Base-by-base conservation (phyloP, 2,113 vertebrate species). In the Probosciger aterrimus region DNA sequence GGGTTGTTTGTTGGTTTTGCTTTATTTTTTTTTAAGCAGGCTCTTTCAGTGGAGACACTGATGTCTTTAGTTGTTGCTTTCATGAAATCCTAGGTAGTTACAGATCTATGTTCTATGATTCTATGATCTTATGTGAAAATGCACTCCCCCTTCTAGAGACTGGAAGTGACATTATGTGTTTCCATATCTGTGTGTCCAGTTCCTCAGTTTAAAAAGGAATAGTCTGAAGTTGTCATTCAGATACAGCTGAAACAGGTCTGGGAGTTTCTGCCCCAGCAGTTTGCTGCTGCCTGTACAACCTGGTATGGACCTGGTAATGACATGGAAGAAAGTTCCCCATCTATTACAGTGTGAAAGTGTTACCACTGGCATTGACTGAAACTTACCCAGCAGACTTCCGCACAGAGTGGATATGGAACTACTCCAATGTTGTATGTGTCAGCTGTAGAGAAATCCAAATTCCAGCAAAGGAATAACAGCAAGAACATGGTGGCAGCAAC, bases 151-250 rank as follows among this genome's bases (percentile, higher is more conserved):
- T 90, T 52, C 28, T 28, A 86, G 81, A 93, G 60, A 83, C 64
- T 86, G 62, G 71, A 68, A 82, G 88, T 73, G 68, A 52, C 86
- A 44, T 84, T 85, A 43, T 5, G 69, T 95, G 94, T 95, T 77
- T 94, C 93, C 93, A 94, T 96, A 75, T 84, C 86, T 49, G 25
- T 96, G 83, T 96, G 93, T 96, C 95, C 2, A 0, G 15, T 75
- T 63, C 93, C 91, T 91, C 70, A 18, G 4, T 79, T 89, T 44
- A 6, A 75, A 92, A 95, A 92, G 77, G 89, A 87, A 82, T 93
- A 92, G 74, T 95, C 94, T 96, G 96, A 89, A 84, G 77, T 16
- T 44, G 77, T 57, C 89, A 79, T 75, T 49, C 62, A 89, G 96
- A 23, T 78, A n/a, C 0, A 87, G 83, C 89, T 87, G 89, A 73